Base-by-base conservation (phyloP, 53 echinoderm and acorn worm species). In the Apostichopus leukothele region DNA sequence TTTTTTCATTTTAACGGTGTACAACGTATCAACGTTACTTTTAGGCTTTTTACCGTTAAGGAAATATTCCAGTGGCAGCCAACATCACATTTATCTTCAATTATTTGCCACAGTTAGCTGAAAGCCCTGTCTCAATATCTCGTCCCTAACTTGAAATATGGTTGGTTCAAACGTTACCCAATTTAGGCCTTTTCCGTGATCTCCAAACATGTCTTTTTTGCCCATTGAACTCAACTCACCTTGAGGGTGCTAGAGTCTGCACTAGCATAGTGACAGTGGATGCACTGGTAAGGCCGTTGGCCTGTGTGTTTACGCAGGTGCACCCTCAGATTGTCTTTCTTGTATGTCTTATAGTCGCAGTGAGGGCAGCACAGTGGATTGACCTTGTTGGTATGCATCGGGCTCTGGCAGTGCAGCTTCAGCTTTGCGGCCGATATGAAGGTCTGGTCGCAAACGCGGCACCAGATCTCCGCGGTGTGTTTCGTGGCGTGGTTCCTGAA, bases 171-270 rank as follows among this genome's bases (percentile, higher is more conserved):
- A 67, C n/a, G n/a, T 67, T 67, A 16, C n/a, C 14, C 14, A n/a
- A 67, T 2, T 67, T 67, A 67, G 68, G 39, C 39, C 39, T 2
- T 39, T 39, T 39, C 39, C 39, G 39, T 39, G 39, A 39, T 39
- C 39, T 39, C 39, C 39, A 39, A 39, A 39, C 39, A 39, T 39
- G 39, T 39, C 0, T 39, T 39, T 63, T 63, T 16, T 5, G 5
- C 12, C 4, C 55, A 54, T 16, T n/a, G 22, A 9, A 77, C 18
- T 23, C 12, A 25, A 83, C 60, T 87, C 80, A 96, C 96, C 95
- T 97, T 97, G 5, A 97, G 90, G 4, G 98, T 97, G 88, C 95
- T 95, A 0, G 91, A 94, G 90, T 97, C 98, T 68, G 95, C 91
- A 83, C 95, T 93, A 19, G 95, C 98, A 78, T 97, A 97, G 59